phyloP scores from a whole-genome alignment of 2,888 invertebrate genomes.

The Scaptomyza cyrtandrae region DNA sequence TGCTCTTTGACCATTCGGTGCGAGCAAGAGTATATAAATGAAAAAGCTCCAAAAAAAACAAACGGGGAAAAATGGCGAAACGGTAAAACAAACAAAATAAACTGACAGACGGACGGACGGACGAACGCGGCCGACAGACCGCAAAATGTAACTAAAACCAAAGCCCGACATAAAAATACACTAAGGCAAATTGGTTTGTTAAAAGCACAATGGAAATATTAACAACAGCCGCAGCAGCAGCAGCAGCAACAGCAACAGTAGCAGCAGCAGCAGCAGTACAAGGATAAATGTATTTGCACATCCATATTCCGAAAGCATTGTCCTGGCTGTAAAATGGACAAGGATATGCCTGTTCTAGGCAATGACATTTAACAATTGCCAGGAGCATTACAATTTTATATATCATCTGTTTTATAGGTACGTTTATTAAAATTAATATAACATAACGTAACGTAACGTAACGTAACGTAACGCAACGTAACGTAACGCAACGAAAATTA shows the following conservation, averaged over 20 bases:
- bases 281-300: conserved; percentile 8
- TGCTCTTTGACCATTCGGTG: not conserved
- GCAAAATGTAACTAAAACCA: conserved; percentile 49
- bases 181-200: conserved; percentile 66
- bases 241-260: conserved; percentile 19
- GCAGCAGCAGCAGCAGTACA: not conserved
- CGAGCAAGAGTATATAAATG: not conserved
- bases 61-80: conserved; percentile 15
- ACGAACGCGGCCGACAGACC: conserved; percentile 38
- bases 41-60: not conserved
- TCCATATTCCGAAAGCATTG: conserved; percentile 4
- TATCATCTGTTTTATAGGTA: not conserved
- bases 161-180: conserved; percentile 56
- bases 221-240: conserved; percentile 31
- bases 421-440: conserved; percentile 13
- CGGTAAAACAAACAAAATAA: conserved; percentile 31
- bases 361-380: conserved; percentile 8
- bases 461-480: conserved; percentile 4
- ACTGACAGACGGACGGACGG: conserved; percentile 10
- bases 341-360: not conserved
- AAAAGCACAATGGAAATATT: conserved; percentile 63
- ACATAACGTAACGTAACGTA: not conserved
- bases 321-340: conserved; percentile 10
- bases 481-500: conserved; percentile 7
- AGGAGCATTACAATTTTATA: not conserved